Conservation (phyloP, 2,888 invertebrate species). For the Hartigia nigra region DNA sequence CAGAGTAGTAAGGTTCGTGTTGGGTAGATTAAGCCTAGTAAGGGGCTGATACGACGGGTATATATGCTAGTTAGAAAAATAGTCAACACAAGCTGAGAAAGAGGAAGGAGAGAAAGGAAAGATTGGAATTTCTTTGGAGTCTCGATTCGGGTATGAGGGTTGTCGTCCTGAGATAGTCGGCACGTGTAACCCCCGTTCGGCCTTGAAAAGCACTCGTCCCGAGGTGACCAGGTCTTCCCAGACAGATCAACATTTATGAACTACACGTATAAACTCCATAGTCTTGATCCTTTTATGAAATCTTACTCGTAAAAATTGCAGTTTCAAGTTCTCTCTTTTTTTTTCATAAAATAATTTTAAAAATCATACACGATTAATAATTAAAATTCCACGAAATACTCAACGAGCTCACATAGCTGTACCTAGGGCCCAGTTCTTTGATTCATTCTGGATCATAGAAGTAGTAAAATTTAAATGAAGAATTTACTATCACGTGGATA, state of each 20-base stretch:
- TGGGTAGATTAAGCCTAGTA: neutral
- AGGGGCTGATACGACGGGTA: neutral
- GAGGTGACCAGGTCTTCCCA: neutral
- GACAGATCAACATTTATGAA: neutral
- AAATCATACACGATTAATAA: neutral
- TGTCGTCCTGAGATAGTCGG: slow-evolving; percentile 32
- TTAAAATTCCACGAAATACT: neutral
- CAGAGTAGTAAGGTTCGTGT: neutral
- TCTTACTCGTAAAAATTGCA: neutral
- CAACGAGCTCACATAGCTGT: neutral
- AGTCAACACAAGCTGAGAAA: neutral
- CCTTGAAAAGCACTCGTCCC: slow-evolving; percentile 24
- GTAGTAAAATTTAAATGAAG: neutral
- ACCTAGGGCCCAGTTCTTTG: neutral
- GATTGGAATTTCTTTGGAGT: slow-evolving; percentile 29
- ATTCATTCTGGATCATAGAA: neutral
- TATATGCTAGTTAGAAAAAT: neutral
- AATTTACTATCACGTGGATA: neutral
- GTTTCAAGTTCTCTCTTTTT: neutral
- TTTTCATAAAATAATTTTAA: neutral
- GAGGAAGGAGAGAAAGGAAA: slow-evolving; percentile 19
- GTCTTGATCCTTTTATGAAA: neutral
- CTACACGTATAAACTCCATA: neutral
- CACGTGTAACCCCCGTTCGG: slow-evolving; percentile 32
- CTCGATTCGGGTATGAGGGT: slow-evolving; percentile 24